These are phyloP conservation scores for Nesogale talazaci DNA, from an alignment of 2,113 vertebrate species.

Conservation along the genomic window DNA sequence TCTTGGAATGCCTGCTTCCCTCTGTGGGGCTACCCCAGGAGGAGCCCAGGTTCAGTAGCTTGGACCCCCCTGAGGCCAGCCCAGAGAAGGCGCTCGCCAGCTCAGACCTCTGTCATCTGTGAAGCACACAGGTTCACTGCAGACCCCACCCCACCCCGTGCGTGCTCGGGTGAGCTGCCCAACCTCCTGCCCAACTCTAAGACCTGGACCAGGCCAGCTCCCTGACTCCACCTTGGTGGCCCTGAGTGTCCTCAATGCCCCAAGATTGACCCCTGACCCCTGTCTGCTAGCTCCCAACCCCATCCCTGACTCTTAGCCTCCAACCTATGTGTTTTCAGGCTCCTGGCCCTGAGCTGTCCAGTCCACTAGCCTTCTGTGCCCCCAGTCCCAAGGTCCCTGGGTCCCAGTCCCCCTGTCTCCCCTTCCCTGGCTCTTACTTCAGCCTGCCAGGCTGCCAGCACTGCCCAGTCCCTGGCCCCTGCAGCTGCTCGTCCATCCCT, in stretches of 20 bases:
- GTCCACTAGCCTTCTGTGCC: background rate
- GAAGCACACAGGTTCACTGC: background rate
- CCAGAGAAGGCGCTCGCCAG: background rate
- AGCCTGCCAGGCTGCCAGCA: background rate
- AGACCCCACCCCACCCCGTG: no score
- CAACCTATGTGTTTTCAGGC: background rate
- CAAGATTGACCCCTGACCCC: no score
- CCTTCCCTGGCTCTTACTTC: accelerated
- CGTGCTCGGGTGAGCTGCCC: background rate
- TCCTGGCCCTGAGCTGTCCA: background rate
- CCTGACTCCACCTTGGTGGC: accelerated
- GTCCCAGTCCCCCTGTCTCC: background rate
- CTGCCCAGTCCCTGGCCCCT: no score
- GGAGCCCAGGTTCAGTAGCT: background rate
- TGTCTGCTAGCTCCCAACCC: no score
- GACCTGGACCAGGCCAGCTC: background rate
- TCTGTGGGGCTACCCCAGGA: no score
- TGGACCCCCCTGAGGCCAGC: background rate
- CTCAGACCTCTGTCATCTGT: background rate
- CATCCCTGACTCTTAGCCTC: background rate
- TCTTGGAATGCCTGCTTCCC: background rate
- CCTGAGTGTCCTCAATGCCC: accelerated
- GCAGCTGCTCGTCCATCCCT: background rate
- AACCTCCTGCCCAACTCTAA: background rate
- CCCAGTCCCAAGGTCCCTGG: background rate